A percentile compares a stretch with the other conserved stretches of the same genome.
Conservation (phyloP, 2,113 vertebrate genomes). For the Melanerpes formicivorus region DNA sequence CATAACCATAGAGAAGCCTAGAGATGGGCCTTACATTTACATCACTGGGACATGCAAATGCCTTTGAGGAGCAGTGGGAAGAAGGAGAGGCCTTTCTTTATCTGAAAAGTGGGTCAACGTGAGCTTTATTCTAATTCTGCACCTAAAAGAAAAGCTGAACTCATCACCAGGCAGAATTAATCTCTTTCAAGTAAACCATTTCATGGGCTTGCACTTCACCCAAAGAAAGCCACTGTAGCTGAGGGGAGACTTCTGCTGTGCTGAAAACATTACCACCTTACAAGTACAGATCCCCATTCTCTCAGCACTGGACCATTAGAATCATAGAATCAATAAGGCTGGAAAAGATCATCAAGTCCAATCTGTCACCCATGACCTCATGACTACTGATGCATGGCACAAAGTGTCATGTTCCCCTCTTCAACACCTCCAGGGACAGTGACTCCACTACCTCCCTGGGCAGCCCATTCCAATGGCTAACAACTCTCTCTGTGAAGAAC, state of each 20-base stretch:
- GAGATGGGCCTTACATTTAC: not conserved
- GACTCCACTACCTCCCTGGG: too few relatives aligned
- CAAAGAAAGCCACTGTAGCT: not conserved
- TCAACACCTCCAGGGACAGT: too few relatives aligned
- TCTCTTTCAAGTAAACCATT: not conserved
- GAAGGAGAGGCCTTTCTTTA: not conserved
- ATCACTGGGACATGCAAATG: not conserved
- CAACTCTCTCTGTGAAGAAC: too few relatives aligned
- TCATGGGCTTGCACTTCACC: not conserved
- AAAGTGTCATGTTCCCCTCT: too few relatives aligned
- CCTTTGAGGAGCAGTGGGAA: not conserved
- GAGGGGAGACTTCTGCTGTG: not conserved
- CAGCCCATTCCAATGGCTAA: too few relatives aligned
- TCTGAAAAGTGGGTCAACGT: not conserved
- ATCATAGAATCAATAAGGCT: too few relatives aligned
- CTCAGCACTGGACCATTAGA: fast-evolving
- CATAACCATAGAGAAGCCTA: not conserved
- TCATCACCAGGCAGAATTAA: conserved; percentile 17
- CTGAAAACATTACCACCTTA: not conserved
- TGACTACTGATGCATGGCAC: too few relatives aligned
- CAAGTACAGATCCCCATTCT: fast-evolving
- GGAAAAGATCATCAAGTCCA: too few relatives aligned
- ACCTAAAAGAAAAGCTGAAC: not conserved
- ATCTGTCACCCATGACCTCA: too few relatives aligned
- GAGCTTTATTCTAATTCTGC: not conserved